Evolutionary conservation across 2,888 invertebrate species (phyloP).

Genomic region (Ichneumon xanthorius): DNA sequence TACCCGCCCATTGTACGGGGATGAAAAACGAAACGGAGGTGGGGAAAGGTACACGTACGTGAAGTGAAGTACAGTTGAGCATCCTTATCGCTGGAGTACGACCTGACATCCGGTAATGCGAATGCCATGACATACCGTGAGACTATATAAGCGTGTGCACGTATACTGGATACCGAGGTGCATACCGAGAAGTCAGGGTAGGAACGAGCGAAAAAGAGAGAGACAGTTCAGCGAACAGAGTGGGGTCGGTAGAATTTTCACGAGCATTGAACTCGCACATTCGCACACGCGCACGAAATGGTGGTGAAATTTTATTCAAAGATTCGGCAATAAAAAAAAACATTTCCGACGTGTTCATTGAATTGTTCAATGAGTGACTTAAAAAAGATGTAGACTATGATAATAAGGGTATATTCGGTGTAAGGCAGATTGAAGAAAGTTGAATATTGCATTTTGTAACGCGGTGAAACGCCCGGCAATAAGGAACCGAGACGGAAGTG

Average conservation of each 20-base stretch:
- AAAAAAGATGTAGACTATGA: neutral
- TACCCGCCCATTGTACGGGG: neutral
- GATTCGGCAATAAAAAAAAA: neutral
- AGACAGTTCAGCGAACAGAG: neutral
- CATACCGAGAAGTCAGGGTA: neutral
- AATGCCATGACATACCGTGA: constrained; percentile 64
- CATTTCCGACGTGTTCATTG: neutral
- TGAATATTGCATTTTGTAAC: neutral
- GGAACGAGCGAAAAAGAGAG: neutral
- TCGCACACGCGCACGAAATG: neutral
- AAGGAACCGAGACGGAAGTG: neutral
- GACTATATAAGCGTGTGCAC: constrained; percentile 5
- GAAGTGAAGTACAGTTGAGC: constrained; percentile 58
- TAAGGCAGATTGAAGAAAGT: neutral
- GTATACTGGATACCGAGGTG: neutral
- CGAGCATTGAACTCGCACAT: neutral
- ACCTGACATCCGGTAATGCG: constrained; percentile 64
- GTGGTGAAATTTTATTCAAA: neutral
- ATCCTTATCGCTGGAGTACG: constrained; percentile 63
- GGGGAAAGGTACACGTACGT: constrained; percentile 35
- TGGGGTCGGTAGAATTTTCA: constrained; percentile 39
- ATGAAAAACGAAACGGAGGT: constrained; percentile 20
- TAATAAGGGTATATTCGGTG: neutral
- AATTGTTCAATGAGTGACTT: neutral
- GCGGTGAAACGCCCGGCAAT: neutral